These are phyloP conservation scores for Trachymyrmex cornetzi DNA, from an alignment of 1,140 invertebrate species.

Conservation along the genomic window DNA sequence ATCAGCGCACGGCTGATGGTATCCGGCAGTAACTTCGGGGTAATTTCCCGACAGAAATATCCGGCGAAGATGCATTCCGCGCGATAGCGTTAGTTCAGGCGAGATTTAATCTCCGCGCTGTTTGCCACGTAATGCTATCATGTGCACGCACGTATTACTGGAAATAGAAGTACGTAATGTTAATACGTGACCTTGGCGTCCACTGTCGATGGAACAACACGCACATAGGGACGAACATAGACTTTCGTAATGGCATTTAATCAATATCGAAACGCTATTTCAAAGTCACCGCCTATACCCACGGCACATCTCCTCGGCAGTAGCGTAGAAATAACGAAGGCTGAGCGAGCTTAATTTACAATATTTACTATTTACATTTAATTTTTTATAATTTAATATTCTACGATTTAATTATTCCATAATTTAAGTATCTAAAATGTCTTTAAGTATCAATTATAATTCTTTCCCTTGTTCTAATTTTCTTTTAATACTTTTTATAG, in stretches of 20 bases:
- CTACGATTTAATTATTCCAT: too few relatives aligned
- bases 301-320: neutral
- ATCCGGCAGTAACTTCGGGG: neutral
- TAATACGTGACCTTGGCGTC: slow-evolving; percentile 27
- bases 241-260: slow-evolving; percentile 66
- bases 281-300: slow-evolving; percentile 60
- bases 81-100: neutral
- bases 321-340: neutral
- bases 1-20: slow-evolving; percentile 20
- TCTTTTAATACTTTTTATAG: neutral
- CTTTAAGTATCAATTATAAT: neutral
- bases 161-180: slow-evolving; percentile 17
- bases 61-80: slow-evolving; percentile 20
- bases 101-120: slow-evolving; percentile 13
- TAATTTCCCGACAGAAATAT: slow-evolving; percentile 17
- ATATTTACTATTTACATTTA: neutral
- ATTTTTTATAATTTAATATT: neutral
- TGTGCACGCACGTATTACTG: neutral
- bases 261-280: slow-evolving; percentile 70
- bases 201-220: neutral
- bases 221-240: slow-evolving; percentile 39
- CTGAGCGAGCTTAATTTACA: neutral
- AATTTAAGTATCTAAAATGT: neutral
- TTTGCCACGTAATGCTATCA: neutral
- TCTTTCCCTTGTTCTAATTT: neutral